Evolutionary conservation across 2,888 invertebrate species (phyloP), one percentile per base, ranked within the genome.

Genomic region (Gibbula magus): DNA sequence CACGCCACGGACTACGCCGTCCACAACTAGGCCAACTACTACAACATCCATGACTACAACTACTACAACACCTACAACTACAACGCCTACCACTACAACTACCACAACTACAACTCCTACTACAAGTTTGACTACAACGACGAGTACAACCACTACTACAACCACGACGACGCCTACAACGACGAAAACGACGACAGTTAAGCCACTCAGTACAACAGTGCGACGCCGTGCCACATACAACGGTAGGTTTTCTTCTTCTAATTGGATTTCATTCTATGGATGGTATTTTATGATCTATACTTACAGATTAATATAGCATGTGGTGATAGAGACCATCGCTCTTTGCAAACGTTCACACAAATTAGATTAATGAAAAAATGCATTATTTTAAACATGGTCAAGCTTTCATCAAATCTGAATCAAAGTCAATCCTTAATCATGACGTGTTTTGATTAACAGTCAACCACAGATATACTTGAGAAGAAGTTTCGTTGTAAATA

Each of bases 31-130:
- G 10, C 20, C 45, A 8, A 74, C 70, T 22, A 73, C 76, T 7
- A 77, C 80, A 52, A 39, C 80, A 20, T 35, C 70, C 4, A 39
- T 77, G 25, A 73, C 80, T 2, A 67, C 76, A 8, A 54, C 53
- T 22, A 32, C 80, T 13, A 74, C 66, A 16, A 74, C 77, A 0
- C 22, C 73, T 56, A 51, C 74, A 32, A 18, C 52, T 5, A 45
- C 66, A 52, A 77, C 61, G 2, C 25, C 77, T 16, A 32, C 77
- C 2, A 10, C 74, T 2, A 29, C 77, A 20, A 80, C 75, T 20
- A 45, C 77, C n/a, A 20, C 18, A 16, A n/a, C 66, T 1, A 61
- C 74, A n/a, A 74, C 61, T 18, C 18, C 78, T 32, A 29, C 74
- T 8, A 61, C 75, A 4, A 35, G 54, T 8, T 45, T 20, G 77